Base-by-base conservation (phyloP, 2,888 invertebrate genomes). In the Cosmopolites sordidus region DNA sequence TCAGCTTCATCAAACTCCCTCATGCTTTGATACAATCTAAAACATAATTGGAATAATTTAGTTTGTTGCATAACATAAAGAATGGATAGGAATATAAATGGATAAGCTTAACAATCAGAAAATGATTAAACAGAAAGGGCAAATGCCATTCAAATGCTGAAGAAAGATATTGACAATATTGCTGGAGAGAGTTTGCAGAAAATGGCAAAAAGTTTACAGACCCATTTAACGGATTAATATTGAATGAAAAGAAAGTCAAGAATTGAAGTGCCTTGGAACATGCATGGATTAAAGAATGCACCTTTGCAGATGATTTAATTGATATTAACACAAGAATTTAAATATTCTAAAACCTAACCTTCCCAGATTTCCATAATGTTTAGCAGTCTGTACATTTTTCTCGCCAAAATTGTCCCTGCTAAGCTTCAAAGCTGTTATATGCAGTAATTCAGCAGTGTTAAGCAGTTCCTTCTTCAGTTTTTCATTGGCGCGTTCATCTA, bases 291-390 rank as follows among this genome's bases (percentile, higher is more conserved):
- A n/a, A n/a, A n/a, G n/a, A n/a, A n/a, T n/a, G n/a, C 6, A 29
- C 9, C 8, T 29, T 29, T 29, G 6, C 9, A 29, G 6, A 6
- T 29, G 9, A 29, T 29, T 29, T 29, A 8, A 29, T 29, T 6
- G 9, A 9, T 9, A 42, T 42, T 8, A 6, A 14, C 17, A 16
- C 4, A 30, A 30, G n/a, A 30, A 5, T 37, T 17, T 8, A 22
- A 8, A 22, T 22, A 8, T 22, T 8, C 22, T 22, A 22, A 22
- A 44, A 11, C n/a, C n/a, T 22, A 44, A 79, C n/a, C 95, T 78
- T 52, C 96, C 96, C 45, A 96, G 79, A 78, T 96, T 96, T 9
- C 95, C 95, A 75, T 94, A 96, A 74, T 94, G 93, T 71, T 95
- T 95, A 46, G 95, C 94, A 0, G 94, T 94, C 77, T 95, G 93